Evolutionary conservation across 64 coral and sea anemone genomes (phyloP).

Genomic region (Platygyra sinensis): DNA sequence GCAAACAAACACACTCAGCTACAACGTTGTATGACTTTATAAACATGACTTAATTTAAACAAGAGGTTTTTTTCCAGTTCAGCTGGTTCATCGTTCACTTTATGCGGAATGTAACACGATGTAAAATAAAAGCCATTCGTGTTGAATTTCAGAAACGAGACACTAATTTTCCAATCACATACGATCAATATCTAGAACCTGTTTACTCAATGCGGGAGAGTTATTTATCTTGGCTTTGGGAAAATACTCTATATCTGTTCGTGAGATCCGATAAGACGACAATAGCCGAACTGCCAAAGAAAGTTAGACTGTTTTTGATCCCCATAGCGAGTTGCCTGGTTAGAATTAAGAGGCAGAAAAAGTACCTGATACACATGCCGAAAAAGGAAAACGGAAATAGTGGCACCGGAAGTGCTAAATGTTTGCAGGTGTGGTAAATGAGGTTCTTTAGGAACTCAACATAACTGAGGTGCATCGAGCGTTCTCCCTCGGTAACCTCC

Average conservation of each 20-base stretch:
- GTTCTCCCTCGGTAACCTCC: no score
- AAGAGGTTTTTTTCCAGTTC: neutral
- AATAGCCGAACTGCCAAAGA: no score
- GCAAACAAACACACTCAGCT: neutral
- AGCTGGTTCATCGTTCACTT: neutral
- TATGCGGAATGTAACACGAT: neutral
- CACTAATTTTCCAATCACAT: neutral
- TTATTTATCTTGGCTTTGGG: neutral
- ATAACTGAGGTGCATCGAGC: no score
- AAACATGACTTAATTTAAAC: neutral
- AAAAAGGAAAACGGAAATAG: no score
- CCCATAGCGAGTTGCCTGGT: no score
- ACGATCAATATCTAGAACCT: neutral
- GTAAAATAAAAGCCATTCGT: neutral
- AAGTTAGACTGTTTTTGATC: no score
- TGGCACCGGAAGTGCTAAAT: no score
- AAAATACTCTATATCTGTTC: neutral
- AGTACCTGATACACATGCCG: no score
- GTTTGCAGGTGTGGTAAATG: no score
- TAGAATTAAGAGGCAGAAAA: no score
- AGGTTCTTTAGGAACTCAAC: no score
- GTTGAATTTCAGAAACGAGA: neutral
- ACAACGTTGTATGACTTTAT: neutral
- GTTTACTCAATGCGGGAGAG: slow-evolving; percentile 4
- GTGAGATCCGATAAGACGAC: neutral